Percentiles rank a stretch among this genome's conserved stretches.
These are phyloP conservation scores for Aporrectodea caliginosa DNA, from an alignment of 1,140 invertebrate genomes.

Conservation along the genomic window DNA sequence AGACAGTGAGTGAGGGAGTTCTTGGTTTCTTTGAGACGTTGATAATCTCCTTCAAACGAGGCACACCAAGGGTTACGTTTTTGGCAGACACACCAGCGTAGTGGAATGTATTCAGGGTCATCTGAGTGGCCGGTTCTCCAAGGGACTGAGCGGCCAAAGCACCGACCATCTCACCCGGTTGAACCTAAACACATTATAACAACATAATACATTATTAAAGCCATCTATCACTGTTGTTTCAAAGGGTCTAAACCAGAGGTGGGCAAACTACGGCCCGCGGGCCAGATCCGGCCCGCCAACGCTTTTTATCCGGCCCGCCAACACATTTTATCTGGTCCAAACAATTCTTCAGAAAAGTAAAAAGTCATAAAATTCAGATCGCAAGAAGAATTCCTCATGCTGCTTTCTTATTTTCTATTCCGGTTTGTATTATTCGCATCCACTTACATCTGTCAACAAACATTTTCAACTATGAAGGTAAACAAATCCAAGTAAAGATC, in stretches of 20 bases:
- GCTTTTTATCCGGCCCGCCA: too few relatives aligned
- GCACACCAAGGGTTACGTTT: constrained; percentile 99
- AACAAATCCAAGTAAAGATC: too few relatives aligned
- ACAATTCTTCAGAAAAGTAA: too few relatives aligned
- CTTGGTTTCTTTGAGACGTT: constrained; percentile 99
- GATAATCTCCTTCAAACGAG: constrained; percentile 91
- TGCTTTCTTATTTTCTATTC: too few relatives aligned
- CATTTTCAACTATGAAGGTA: too few relatives aligned
- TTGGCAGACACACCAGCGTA: constrained; percentile 99
- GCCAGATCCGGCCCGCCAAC: too few relatives aligned
- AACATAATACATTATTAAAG: neutral
- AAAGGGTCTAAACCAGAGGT: neutral
- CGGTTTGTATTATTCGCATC: too few relatives aligned
- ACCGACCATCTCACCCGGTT: constrained; percentile 98
- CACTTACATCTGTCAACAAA: too few relatives aligned
- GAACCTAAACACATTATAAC: constrained; percentile 54
- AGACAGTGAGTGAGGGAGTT: constrained; percentile 97
- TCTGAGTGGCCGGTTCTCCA: constrained; percentile 98
- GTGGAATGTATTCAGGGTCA: constrained; percentile 99
- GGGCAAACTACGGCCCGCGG: too few relatives aligned
- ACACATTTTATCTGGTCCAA: too few relatives aligned
- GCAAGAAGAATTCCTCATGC: too few relatives aligned
- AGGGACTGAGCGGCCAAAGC: constrained; percentile 96
- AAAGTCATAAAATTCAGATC: too few relatives aligned
- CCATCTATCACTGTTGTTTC: neutral